Percentiles rank a stretch among this genome's conserved stretches.
These are phyloP conservation scores for Agrochola circellaris DNA, from an alignment of 2,888 invertebrate genomes.

Conservation along the genomic window DNA sequence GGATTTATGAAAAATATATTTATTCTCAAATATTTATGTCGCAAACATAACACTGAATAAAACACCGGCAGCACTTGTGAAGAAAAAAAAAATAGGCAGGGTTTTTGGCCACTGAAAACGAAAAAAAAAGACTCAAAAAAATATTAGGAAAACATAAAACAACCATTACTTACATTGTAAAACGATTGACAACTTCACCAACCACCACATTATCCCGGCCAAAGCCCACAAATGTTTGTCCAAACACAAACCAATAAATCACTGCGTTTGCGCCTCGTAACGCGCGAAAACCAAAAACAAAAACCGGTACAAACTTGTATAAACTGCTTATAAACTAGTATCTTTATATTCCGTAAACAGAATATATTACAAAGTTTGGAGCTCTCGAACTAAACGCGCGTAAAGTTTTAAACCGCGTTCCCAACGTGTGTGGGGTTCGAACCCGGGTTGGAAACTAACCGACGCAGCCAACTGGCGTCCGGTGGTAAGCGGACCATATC, in stretches of 20 bases:
- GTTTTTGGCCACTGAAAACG: not conserved
- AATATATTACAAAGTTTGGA: slow-evolving; percentile 58
- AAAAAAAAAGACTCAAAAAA: too few species aligned
- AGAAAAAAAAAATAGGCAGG: not conserved
- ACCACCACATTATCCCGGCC: slow-evolving; percentile 79
- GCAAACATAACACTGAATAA: not conserved
- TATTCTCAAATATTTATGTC: not conserved
- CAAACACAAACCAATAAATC: slow-evolving; percentile 60
- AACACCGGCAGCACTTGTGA: fast-evolving
- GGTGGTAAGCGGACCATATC: slow-evolving; percentile 85
- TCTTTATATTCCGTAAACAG: slow-evolving; percentile 54
- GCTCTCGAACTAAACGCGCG: slow-evolving; percentile 57
- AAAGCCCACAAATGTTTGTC: slow-evolving; percentile 48
- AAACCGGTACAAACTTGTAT: slow-evolving; percentile 44
- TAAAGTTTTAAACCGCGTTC: slow-evolving; percentile 62
- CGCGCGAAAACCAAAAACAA: slow-evolving; percentile 44
- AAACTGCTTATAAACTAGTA: slow-evolving; percentile 58
- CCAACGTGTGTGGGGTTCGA: slow-evolving; percentile 88
- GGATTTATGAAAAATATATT: not conserved
- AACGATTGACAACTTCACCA: slow-evolving; percentile 79
- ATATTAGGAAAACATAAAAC: not conserved
- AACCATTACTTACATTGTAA: slow-evolving; percentile 80
- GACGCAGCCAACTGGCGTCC: slow-evolving; percentile 86
- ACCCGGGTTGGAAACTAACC: slow-evolving; percentile 86
- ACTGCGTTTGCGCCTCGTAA: slow-evolving; percentile 53